Evolutionary conservation across 2,113 vertebrate species (phyloP).

Genomic region (Notothenia coriiceps): DNA sequence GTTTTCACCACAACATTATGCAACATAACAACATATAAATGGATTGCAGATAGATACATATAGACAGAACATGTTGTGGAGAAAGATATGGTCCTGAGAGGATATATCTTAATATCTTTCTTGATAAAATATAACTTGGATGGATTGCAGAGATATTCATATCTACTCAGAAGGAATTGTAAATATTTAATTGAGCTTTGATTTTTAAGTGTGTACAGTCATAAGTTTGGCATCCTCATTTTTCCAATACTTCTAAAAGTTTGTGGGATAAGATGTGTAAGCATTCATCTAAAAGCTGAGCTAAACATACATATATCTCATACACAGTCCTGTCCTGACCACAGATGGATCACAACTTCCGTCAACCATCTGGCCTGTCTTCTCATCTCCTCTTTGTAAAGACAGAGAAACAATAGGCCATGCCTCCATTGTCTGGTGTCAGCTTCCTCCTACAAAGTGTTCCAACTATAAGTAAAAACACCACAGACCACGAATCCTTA

Average conservation of each 20-base stretch:
- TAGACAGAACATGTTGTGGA: neutral
- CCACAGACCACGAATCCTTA: conserved; percentile 58
- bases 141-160: neutral
- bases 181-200: neutral
- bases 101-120: neutral
- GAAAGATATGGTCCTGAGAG: neutral
- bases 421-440: conserved; percentile 60
- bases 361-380: conserved; percentile 88
- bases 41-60: no score
- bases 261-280: neutral
- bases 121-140: neutral
- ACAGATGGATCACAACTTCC: conserved; percentile 89
- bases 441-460: conserved; percentile 46
- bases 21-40: no score
- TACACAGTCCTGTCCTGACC: conserved; percentile 69
- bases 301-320: neutral
- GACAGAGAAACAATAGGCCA: conserved; percentile 64
- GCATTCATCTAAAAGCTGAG: no score
- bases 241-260: neutral
- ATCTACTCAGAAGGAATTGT: neutral
- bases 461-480: conserved; percentile 46
- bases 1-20: no score
- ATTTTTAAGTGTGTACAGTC: neutral
- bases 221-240: neutral
- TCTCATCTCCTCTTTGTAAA: conserved; percentile 81